Evolutionary conservation across 2,113 vertebrate genomes (phyloP).

Genomic region (Cariama cristata): DNA sequence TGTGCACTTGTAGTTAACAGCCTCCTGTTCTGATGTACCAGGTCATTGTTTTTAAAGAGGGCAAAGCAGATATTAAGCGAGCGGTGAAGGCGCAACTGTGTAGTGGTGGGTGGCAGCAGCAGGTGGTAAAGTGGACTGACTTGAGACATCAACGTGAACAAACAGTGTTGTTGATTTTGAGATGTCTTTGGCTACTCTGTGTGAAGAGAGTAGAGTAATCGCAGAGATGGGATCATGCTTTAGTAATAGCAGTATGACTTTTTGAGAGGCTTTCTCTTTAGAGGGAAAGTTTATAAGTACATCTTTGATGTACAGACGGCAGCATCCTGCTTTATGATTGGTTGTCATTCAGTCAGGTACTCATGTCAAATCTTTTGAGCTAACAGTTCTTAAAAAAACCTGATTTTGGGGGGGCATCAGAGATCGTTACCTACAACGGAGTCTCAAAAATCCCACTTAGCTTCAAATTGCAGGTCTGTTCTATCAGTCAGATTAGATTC

Average conservation of each 20-base stretch:
- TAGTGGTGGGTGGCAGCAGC: neutral
- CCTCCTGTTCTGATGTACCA: neutral
- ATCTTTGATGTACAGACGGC: neutral
- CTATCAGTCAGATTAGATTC: neutral
- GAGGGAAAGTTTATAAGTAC: neutral
- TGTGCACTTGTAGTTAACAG: neutral
- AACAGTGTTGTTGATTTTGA: neutral
- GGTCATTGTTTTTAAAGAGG: neutral
- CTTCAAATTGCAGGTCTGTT: neutral
- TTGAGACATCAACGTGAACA: neutral
- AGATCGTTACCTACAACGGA: neutral
- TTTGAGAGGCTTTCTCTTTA: neutral
- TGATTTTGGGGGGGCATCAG: neutral
- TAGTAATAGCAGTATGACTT: neutral
- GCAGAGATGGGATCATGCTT: neutral
- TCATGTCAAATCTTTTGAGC: neutral
- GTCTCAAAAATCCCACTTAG: neutral
- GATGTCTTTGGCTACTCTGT: neutral
- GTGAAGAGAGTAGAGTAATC: neutral
- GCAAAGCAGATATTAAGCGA: neutral
- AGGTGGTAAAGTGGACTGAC: neutral
- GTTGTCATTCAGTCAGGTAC: neutral
- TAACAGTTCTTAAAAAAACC: neutral
- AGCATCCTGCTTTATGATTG: neutral
- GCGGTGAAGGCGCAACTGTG: neutral